Evolutionary conservation across 2,797 vertebrate genomes (phyloP), one percentile per base, ranked within the genome.

Genomic region (Cirrhinus molitorella): DNA sequence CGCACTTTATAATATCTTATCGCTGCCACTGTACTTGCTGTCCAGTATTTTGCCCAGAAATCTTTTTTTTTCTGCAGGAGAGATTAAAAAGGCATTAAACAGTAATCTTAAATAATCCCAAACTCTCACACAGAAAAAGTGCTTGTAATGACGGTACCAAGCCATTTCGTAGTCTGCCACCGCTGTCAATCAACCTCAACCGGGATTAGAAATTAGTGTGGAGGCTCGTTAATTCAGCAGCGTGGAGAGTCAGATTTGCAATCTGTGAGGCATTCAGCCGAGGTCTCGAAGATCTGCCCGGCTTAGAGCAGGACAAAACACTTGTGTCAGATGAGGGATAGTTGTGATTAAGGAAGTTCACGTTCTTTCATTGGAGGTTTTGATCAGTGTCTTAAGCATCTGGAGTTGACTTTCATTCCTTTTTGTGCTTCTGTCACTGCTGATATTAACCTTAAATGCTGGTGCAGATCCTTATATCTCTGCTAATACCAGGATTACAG

Each of bases 101-200:
- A 92, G 95, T 98, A 98, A 98, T 96, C 97, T 97, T 94, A 94
- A 97, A 95, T 98, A 98, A 98, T 98, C 97, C 96, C 95, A 95
- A 95, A 91, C 94, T 94, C 96, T 95, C 95, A 95, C 96, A 96
- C 93, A 93, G 94, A 94, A 92, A 91, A 89, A 82, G 78, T 83
- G 89, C 90, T 88, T 88, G 91, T 91, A 91, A 90, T 88, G 87
- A 89, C 93, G 93, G 94, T 94, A 94, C 94, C 95, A 93, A 94
- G 94, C 93, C 94, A 88, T 93, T 93, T 93, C 92, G 91, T 94
- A 92, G 92, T 92, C 92, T 92, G 94, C 94, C 92, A 92, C 92
- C 90, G 85, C 91, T 94, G 94, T 97, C 95, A 93, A 95, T 94
- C 95, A 94, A 87, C 80, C 80, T 79, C 92, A 92, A 88, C 89